A percentile compares a stretch with the other conserved stretches of the same genome.
phyloP scores from a whole-genome alignment of 2,113 vertebrate species.

The Bucco capensis region DNA sequence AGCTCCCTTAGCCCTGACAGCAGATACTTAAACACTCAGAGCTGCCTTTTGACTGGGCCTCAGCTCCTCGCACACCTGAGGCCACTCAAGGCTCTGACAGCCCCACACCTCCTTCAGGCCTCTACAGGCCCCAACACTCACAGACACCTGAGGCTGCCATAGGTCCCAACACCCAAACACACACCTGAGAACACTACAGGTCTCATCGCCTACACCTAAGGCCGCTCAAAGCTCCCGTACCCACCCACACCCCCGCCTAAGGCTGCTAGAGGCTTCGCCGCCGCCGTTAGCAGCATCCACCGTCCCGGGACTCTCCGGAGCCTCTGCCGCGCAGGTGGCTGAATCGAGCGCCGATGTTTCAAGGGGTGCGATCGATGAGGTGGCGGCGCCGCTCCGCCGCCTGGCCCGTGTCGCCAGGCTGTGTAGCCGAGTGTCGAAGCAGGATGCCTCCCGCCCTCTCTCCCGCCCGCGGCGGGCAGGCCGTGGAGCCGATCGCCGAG shows the following conservation, averaged over 20 bases:
- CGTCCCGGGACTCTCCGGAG: too few species aligned
- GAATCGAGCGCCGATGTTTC: background rate
- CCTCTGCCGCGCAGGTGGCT: background rate
- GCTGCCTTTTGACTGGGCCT: rapidly evolving
- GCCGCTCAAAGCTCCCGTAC: background rate
- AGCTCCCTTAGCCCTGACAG: too few species aligned
- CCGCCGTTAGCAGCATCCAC: background rate
- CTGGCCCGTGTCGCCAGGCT: background rate
- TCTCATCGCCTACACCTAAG: background rate
- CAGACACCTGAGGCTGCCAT: rapidly evolving
- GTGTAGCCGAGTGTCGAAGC: background rate
- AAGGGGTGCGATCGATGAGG: background rate
- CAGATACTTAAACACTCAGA: background rate
- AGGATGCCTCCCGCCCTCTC: too few species aligned
- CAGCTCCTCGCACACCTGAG: background rate
- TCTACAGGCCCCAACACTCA: rapidly evolving
- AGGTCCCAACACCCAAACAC: too few species aligned
- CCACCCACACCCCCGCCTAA: background rate
- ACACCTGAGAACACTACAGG: too few species aligned
- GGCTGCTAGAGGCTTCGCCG: background rate
- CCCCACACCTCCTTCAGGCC: background rate
- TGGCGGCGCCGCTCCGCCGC: background rate
- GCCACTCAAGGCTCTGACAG: rapidly evolving
- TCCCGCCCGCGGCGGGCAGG: background rate
- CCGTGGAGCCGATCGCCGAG: background rate